These are phyloP conservation scores for Hippopotamyrus pictus DNA, from an alignment of 2,797 vertebrate species.

Conservation along the genomic window DNA sequence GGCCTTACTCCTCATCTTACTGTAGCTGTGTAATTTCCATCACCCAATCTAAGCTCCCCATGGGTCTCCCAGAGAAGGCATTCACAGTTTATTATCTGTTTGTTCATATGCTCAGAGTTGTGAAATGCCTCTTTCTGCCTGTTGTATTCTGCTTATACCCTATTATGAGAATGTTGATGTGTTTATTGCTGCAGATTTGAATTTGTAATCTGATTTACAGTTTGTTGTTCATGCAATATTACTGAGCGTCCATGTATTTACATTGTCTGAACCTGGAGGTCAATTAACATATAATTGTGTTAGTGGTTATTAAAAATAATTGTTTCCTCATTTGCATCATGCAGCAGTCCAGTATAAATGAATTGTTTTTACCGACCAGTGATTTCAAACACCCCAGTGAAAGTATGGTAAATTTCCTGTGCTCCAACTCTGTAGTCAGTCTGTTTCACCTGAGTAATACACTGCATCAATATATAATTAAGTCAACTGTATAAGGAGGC, in stretches of 20 bases:
- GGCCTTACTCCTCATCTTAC: not conserved
- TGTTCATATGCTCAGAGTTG: not conserved
- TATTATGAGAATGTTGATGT: not conserved
- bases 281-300: not conserved
- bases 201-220: slow-evolving; percentile 6
- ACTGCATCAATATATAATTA: not conserved
- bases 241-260: not conserved
- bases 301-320: slow-evolving; percentile 12
- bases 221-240: not conserved
- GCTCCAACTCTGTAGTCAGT: not conserved
- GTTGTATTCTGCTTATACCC: not conserved
- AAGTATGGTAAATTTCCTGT: not conserved
- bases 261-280: not conserved
- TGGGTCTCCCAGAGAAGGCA: not conserved
- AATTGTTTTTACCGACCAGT: not conserved
- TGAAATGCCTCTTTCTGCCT: not conserved
- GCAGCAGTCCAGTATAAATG: not conserved
- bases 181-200: not conserved
- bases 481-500: not conserved
- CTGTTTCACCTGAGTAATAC: not conserved
- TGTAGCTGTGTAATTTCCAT: not conserved
- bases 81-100: not conserved
- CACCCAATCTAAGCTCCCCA: not conserved
- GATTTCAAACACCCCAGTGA: not conserved
- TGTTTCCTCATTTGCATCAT: not conserved